Evolutionary conservation across 2,888 invertebrate genomes (phyloP).

Genomic region (Hypomecis punctinalis): DNA sequence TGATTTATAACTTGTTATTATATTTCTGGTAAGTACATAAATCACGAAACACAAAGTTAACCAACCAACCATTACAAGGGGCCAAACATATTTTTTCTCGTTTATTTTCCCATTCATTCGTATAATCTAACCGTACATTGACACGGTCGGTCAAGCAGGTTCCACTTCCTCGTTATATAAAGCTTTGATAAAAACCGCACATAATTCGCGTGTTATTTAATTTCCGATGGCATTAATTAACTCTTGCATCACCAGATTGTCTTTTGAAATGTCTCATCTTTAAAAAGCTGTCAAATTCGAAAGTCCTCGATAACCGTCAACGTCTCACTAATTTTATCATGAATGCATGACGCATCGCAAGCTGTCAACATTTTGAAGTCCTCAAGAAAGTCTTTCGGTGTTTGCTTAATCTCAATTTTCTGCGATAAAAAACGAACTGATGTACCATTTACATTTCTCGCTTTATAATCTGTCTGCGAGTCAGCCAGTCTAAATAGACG

Average conservation of each 20-base stretch:
- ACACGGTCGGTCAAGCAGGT: conserved; percentile 23
- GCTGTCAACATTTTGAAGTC: conserved; percentile 24
- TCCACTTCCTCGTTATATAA: conserved; percentile 36
- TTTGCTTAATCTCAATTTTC: conserved; percentile 25
- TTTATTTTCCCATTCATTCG: conserved; percentile 6
- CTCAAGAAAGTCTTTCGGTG: conserved; percentile 22
- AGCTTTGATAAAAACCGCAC: conserved; percentile 19
- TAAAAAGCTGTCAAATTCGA: conserved; percentile 18
- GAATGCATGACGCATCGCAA: conserved; percentile 6
- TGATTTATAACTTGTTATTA: no score
- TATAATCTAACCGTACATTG: conserved; percentile 16
- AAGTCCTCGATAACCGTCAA: conserved; percentile 19
- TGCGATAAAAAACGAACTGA: conserved; percentile 22
- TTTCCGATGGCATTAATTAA: conserved; percentile 35
- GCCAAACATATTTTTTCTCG: neutral
- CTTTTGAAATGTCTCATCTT: conserved; percentile 15
- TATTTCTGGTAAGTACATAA: neutral
- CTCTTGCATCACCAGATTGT: conserved; percentile 29
- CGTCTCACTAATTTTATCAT: conserved; percentile 5
- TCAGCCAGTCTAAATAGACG: conserved; percentile 58
- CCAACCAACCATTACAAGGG: neutral
- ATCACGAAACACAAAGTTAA: neutral
- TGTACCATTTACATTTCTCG: conserved; percentile 28
- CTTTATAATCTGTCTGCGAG: conserved; percentile 41
- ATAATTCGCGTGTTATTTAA: conserved; percentile 32